Conservation (phyloP, 2,113 vertebrate species). For the Acrocephalus kingi region DNA sequence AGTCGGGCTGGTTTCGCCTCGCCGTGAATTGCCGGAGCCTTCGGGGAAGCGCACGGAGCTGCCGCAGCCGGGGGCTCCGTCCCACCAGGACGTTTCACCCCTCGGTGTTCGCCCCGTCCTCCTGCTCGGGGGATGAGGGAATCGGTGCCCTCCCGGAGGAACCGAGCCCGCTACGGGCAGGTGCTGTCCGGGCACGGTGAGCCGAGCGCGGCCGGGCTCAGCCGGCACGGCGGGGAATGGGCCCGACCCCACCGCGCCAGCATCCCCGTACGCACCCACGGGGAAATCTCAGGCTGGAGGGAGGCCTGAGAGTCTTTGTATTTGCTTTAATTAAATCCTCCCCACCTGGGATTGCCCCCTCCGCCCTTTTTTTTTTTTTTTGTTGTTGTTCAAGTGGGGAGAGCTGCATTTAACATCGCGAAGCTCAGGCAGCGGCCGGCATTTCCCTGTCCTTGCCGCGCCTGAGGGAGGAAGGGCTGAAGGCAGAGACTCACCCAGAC, state of each 20-base stretch:
- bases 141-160: too few species aligned
- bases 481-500: not conserved
- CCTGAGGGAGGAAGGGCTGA: not conserved
- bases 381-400: fast-evolving
- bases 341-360: too few species aligned
- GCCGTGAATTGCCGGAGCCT: constrained; percentile 68
- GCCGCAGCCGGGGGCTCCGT: not conserved
- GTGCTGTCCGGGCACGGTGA: not conserved
- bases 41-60: constrained; percentile 65
- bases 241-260: not conserved
- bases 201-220: not conserved
- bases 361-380: not conserved
- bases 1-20: constrained; percentile 54
- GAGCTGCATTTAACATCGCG: not conserved
- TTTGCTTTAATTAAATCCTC: not conserved
- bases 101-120: not conserved
- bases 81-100: not conserved
- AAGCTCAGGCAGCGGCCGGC: not conserved
- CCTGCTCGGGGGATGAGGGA: not conserved
- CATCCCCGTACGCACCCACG: not conserved
- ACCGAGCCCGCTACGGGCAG: not conserved
- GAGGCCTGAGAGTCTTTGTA: not conserved
- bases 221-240: not conserved
- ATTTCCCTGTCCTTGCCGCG: not conserved
- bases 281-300: not conserved